Evolutionary conservation across 2,888 invertebrate genomes (phyloP).

Genomic region (Lamellibrachia satsuma): DNA sequence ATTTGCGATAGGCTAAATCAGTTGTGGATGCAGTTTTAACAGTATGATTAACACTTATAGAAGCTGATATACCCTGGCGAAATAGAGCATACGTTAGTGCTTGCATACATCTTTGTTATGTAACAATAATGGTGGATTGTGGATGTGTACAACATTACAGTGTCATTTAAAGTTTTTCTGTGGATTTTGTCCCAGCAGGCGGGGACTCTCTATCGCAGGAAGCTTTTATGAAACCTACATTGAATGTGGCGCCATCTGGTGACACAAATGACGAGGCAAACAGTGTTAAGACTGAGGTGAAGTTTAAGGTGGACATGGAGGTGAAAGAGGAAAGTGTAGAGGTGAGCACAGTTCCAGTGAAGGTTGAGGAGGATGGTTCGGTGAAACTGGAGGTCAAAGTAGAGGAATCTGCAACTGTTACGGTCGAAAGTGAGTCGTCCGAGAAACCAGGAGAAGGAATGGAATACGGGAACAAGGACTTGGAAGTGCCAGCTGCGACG

Average conservation of each 20-base stretch:
- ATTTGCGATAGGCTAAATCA: no score
- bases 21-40: no score
- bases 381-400: conserved; percentile 39
- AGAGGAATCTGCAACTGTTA: conserved; percentile 30
- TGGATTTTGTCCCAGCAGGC: neutral
- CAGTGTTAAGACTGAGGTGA: neutral
- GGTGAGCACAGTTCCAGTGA: conserved; percentile 31
- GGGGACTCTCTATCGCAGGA: neutral
- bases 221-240: neutral
- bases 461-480: neutral
- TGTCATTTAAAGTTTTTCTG: neutral
- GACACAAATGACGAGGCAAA: neutral
- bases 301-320: conserved; percentile 17
- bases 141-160: neutral
- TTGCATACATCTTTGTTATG: no score
- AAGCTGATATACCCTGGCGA: neutral
- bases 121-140: no score
- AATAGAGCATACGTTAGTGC: neutral
- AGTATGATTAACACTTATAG: no score
- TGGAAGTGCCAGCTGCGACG: neutral
- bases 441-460: conserved; percentile 18
- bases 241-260: neutral
- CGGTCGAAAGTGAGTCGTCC: conserved; percentile 34
- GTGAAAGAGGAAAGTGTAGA: conserved; percentile 36
- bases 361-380: conserved; percentile 35